These are phyloP conservation scores for Balaeniceps rex DNA, from an alignment of 2,113 vertebrate species.

Conservation along the genomic window DNA sequence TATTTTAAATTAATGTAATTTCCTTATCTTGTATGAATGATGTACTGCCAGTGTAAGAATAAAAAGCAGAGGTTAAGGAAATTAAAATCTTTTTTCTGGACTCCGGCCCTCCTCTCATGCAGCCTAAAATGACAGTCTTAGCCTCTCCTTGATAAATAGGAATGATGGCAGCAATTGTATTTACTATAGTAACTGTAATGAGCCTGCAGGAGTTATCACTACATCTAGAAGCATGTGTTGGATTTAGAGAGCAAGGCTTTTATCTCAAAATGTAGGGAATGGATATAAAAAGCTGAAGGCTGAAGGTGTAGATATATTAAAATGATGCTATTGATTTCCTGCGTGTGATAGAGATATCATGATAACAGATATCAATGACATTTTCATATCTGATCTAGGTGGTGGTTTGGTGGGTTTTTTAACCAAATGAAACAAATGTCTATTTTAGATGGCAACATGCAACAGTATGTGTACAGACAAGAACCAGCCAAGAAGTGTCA, in stretches of 20 bases:
- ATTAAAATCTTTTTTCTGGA: not conserved
- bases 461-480: slow-evolving; percentile 87
- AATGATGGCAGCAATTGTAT: not conserved
- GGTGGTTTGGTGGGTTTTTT: not conserved
- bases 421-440: not conserved
- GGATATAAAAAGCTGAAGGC: not conserved
- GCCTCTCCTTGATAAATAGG: not conserved
- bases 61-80: not conserved
- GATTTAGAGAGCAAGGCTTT: not conserved
- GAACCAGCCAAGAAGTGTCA: slow-evolving; percentile 76
- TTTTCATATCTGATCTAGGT: not conserved
- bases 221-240: not conserved
- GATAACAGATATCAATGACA: fast-evolving
- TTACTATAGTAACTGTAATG: not conserved
- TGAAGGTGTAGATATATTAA: not conserved
- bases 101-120: no score
- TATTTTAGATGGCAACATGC: slow-evolving; percentile 81
- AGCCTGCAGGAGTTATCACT: not conserved
- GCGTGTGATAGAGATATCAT: fast-evolving
- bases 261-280: not conserved
- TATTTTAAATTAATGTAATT: not conserved
- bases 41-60: not conserved
- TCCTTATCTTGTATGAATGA: not conserved
- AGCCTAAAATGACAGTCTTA: not conserved
- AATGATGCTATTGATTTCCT: not conserved